phyloP scores from a whole-genome alignment of 2,113 vertebrate genomes.

The Malurus elegans region DNA sequence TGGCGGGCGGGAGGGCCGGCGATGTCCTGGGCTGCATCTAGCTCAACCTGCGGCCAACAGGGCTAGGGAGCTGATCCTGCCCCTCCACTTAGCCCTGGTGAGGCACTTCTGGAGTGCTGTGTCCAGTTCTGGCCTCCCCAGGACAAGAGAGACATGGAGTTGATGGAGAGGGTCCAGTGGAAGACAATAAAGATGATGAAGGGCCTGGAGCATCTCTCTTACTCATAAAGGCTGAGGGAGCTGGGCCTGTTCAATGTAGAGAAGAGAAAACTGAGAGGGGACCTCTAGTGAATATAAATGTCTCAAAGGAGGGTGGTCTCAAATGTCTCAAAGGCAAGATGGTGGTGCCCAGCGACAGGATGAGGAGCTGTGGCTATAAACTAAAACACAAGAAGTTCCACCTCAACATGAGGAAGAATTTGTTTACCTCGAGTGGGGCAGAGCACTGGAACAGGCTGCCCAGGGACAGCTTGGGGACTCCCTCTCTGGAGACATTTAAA shows the following conservation, averaged over 20 bases:
- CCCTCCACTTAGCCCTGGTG: not conserved
- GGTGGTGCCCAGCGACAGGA: rapidly evolving
- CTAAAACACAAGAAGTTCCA: not conserved
- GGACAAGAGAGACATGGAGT: rapidly evolving
- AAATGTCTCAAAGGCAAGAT: not conserved
- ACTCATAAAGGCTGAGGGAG: not conserved
- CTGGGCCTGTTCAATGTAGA: not conserved
- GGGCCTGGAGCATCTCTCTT: not conserved
- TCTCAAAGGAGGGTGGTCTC: rapidly evolving
- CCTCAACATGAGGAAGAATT: not conserved
- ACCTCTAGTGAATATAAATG: not conserved
- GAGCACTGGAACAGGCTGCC: not conserved
- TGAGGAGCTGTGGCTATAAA: not conserved
- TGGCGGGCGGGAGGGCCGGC: rapidly evolving
- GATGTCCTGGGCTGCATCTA: not conserved
- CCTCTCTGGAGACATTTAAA: not conserved
- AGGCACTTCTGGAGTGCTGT: not conserved
- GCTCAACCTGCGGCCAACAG: not conserved
- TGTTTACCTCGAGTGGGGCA: not conserved
- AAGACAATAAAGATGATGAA: not conserved
- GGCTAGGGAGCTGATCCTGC: not conserved
- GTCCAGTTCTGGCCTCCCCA: not conserved
- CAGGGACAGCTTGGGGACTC: no score
- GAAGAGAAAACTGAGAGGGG: not conserved
- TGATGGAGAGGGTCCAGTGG: not conserved